These are phyloP conservation scores for Neogale vison DNA, from an alignment of 2,113 vertebrate species.

Conservation along the genomic window DNA sequence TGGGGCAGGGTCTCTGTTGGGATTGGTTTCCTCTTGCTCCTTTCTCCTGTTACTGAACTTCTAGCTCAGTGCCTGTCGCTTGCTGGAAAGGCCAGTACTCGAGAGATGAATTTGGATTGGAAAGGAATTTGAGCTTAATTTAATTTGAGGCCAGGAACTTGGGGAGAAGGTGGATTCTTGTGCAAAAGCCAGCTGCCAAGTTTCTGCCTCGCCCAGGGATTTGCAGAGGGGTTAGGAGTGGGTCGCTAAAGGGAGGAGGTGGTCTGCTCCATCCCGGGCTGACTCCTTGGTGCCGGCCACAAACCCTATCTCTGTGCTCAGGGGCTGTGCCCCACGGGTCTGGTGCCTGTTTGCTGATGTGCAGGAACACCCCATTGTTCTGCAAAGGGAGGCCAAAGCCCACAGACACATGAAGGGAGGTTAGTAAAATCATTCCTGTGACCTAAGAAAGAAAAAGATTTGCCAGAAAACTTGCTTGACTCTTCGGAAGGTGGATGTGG, in stretches of 20 bases:
- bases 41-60: not conserved
- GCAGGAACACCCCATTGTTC: not conserved
- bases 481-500: not conserved
- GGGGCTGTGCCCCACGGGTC: not conserved
- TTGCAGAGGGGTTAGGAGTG: not conserved
- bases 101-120: not conserved
- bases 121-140: not conserved
- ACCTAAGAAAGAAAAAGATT: not conserved
- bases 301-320: not conserved
- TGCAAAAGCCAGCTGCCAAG: not conserved
- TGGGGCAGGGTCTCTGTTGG: not conserved
- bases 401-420: not conserved
- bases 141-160: not conserved
- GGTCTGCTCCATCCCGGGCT: not conserved
- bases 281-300: fast-evolving
- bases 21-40: not conserved
- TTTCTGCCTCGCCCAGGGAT: not conserved
- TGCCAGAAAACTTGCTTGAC: not conserved
- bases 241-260: not conserved
- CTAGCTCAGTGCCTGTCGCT: not conserved
- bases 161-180: not conserved
- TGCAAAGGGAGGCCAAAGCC: not conserved
- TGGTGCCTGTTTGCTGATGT: not conserved
- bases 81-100: not conserved
- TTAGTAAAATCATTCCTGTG: not conserved